Evolutionary conservation across 2,113 vertebrate genomes (phyloP), one percentile per base, ranked within the genome.

Genomic region (Cichladusa arquata): DNA sequence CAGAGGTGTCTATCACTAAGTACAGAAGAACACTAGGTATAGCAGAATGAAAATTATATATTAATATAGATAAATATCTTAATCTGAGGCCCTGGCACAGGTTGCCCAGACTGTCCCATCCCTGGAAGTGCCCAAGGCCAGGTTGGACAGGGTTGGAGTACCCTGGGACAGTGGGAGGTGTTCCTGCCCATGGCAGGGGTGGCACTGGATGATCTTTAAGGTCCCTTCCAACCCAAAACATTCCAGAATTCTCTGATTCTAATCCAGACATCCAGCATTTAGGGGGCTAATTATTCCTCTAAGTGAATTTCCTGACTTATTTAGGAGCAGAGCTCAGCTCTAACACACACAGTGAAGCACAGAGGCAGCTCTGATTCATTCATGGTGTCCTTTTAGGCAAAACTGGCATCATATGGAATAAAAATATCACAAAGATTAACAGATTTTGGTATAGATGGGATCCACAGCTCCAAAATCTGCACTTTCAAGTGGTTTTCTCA

Each of bases 61-160:
- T 29, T 34, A 47, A 67, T 47, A 61, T 0, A 36, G 7, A n/a
- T 31, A 67, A 90, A 40, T 34, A 51, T 33, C 16, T 71, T 33
- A 15, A 40, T 19, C 29, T 82, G 29, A 82, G 12, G 15, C 6
- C 0, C 33, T 86, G 45, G 33, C 14, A 44, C 7, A 51, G 65
- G 19, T 2, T 62, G 10, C 5, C 20, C 45, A 74, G 60, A 58
- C 47, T 89, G 78, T 11, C 4, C 9, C 54, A 40, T 40, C 24
- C n/a, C n/a, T 76, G 87, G 45, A 1, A 47, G 4, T 53, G 38
- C 0, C 19, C 78, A 82, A 67, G 47, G 54, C n/a, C 70, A 40
- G 17, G n/a, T 0, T 81, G 53, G 69, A 67, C 0, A 0, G 13
- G n/a, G 5, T 53, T 40, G 87, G 70, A 54, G 20, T 2, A 23